These are phyloP conservation scores for Microtus richardsoni DNA, from an alignment of 2,113 vertebrate species.

Conservation along the genomic window DNA sequence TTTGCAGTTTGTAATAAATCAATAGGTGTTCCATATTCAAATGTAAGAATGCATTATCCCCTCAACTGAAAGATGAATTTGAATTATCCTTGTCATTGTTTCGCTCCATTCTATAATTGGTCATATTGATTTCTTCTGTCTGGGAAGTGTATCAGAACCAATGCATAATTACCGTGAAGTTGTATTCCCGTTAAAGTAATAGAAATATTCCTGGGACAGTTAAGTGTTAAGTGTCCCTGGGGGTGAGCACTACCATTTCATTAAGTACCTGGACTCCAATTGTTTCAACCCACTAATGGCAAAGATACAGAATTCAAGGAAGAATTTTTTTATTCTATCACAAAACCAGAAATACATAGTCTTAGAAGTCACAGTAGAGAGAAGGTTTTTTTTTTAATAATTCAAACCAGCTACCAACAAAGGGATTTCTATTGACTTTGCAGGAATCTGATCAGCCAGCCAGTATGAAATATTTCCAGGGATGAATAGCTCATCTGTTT, in stretches of 20 bases:
- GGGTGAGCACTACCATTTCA: not conserved
- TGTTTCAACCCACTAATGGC: not conserved
- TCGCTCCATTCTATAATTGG: slow-evolving; percentile 45
- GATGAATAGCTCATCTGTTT: slow-evolving; percentile 1
- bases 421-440: not conserved
- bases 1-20: slow-evolving; percentile 14
- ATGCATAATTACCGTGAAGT: not conserved
- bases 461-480: not conserved
- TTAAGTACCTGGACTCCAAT: not conserved
- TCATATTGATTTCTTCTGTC: slow-evolving; percentile 51
- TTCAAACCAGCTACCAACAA: not conserved
- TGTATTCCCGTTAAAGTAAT: not conserved
- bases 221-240: not conserved
- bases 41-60: slow-evolving; percentile 28
- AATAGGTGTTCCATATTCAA: slow-evolving; percentile 49
- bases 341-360: not conserved
- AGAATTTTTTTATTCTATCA: not conserved
- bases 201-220: not conserved
- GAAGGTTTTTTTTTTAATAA: not conserved
- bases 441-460: not conserved
- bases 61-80: slow-evolving; percentile 51
- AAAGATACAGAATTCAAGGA: not conserved
- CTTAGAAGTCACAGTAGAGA: not conserved
- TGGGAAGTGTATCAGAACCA: slow-evolving; percentile 46
- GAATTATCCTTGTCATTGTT: slow-evolving; percentile 53